phyloP scores from a whole-genome alignment of 1,140 invertebrate genomes.

The Cheumatopsyche charites region DNA sequence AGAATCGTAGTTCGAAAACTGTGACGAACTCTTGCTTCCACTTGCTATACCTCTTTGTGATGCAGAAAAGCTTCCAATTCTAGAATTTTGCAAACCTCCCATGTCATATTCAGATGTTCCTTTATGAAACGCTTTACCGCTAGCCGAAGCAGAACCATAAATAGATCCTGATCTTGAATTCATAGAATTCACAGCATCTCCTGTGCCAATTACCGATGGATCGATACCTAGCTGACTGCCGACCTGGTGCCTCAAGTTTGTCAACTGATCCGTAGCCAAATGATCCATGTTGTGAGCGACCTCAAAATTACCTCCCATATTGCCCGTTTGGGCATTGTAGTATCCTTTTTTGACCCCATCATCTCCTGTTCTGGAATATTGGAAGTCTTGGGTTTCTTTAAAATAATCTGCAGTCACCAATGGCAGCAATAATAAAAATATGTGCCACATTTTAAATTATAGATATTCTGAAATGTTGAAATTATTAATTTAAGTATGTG shows the following conservation, averaged over 20 bases:
- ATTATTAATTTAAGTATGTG: too few relatives aligned
- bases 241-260: conserved; percentile 54
- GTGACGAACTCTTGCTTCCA: background rate
- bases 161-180: conserved; percentile 55
- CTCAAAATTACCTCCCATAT: conserved; percentile 61
- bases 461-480: background rate
- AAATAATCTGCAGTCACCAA: conserved; percentile 56
- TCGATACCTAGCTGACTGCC: conserved; percentile 57
- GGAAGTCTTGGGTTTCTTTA: conserved; percentile 60
- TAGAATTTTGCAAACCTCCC: background rate
- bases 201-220: conserved; percentile 43
- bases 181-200: conserved; percentile 41
- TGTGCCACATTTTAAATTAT: conserved; percentile 51
- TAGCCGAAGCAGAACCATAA: conserved; percentile 55
- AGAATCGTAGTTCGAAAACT: background rate
- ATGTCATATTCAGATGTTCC: background rate
- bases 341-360: conserved; percentile 57
- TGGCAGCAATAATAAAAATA: conserved; percentile 50
- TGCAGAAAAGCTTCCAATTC: conserved; percentile 1
- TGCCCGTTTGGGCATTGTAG: conserved; percentile 58
- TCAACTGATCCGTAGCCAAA: conserved; percentile 58
- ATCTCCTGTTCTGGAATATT: conserved; percentile 58
- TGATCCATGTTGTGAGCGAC: conserved; percentile 60
- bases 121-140: conserved; percentile 50
- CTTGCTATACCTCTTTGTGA: conserved; percentile 38